These are phyloP conservation scores for Apis laboriosa DNA, from an alignment of 1,140 invertebrate species.

Conservation along the genomic window DNA sequence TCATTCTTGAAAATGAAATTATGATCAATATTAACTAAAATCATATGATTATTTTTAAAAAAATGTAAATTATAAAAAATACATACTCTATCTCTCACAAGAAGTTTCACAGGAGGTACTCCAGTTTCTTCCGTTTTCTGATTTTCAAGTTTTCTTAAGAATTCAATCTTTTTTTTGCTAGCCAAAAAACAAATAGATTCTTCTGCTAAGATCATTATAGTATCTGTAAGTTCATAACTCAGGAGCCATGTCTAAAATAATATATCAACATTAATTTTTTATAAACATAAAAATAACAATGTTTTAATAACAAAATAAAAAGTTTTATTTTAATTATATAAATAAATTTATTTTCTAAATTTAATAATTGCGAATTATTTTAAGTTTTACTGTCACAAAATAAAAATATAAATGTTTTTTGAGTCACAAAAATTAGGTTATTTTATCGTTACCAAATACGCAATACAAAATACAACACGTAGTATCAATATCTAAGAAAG, in stretches of 20 bases:
- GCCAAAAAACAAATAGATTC: conserved; percentile 93
- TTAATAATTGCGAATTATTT: neutral
- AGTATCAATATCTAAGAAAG: neutral
- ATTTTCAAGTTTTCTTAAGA: conserved; percentile 95
- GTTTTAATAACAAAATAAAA: neutral
- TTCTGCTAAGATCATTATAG: conserved; percentile 94
- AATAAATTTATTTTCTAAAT: neutral
- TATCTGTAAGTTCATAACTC: conserved; percentile 98
- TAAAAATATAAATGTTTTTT: neutral
- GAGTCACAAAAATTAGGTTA: conserved; percentile 12
- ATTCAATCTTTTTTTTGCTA: conserved; percentile 99
- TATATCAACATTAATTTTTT: neutral
- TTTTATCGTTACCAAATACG: neutral
- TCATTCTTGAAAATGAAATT: conserved; percentile 87
- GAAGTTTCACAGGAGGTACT: conserved; percentile 92
- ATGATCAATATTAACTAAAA: conserved; percentile 2
- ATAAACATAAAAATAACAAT: neutral
- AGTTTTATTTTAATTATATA: conserved; percentile 1
- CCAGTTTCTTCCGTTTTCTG: conserved; percentile 91
- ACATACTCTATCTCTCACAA: conserved; percentile 93
- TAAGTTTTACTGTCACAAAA: no score
- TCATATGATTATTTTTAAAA: neutral
- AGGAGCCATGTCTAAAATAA: conserved; percentile 94
- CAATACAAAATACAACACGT: neutral
- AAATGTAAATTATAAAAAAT: conserved; percentile 29